These are phyloP conservation scores for Cantharis rustica DNA, from an alignment of 2,888 invertebrate genomes.

Conservation along the genomic window DNA sequence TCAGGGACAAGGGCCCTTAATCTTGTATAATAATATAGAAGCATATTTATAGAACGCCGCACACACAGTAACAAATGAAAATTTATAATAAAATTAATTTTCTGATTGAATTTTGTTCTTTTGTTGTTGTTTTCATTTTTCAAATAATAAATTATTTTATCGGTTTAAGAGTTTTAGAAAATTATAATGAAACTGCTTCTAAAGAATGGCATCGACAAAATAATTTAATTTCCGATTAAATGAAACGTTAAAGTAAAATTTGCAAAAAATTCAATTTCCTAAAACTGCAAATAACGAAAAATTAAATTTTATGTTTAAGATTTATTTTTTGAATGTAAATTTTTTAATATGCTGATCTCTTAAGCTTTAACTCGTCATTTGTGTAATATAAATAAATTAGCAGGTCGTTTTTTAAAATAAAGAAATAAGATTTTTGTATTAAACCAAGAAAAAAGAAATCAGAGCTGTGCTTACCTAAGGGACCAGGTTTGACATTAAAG, in stretches of 20 bases:
- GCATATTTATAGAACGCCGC: not conserved
- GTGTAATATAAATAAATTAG: not conserved
- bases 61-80: not conserved
- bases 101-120: not conserved
- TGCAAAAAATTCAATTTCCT: slow-evolving; percentile 28
- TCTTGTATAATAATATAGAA: not conserved
- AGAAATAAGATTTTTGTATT: not conserved
- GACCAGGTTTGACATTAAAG: slow-evolving; percentile 29
- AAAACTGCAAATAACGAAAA: slow-evolving; percentile 24
- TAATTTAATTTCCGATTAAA: slow-evolving; percentile 21
- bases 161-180: not conserved
- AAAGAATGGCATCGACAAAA: not conserved
- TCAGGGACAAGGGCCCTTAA: not conserved
- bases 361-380: not conserved
- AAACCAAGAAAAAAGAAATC: slow-evolving; percentile 15
- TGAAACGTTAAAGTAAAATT: slow-evolving; percentile 19
- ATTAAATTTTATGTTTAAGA: slow-evolving; percentile 22
- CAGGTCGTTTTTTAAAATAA: not conserved
- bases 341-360: not conserved
- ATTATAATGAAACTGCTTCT: not conserved
- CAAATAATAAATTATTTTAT: not conserved
- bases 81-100: not conserved
- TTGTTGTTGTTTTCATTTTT: not conserved
- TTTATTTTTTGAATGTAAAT: slow-evolving; percentile 5
- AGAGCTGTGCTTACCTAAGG: slow-evolving; percentile 22